Conservation (phyloP, 2,797 vertebrate genomes). For the Sternotherus odoratus region DNA sequence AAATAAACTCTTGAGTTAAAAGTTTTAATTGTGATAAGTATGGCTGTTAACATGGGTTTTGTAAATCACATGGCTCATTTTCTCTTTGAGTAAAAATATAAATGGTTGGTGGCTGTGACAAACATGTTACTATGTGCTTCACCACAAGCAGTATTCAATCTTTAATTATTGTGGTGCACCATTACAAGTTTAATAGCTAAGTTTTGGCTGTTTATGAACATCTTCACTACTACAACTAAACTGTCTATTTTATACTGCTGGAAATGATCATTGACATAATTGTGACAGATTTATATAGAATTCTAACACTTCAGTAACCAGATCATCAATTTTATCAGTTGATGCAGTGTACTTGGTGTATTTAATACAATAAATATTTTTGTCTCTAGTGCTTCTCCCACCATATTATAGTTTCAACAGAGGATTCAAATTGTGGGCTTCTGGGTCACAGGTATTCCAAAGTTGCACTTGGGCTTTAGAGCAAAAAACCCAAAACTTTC, state of each 20-base stretch:
- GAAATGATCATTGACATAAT: background rate
- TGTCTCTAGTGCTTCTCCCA: background rate
- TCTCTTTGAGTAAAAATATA: background rate
- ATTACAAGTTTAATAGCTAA: background rate
- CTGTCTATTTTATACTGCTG: background rate
- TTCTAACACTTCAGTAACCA: background rate
- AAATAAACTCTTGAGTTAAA: background rate
- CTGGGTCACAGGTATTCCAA: background rate
- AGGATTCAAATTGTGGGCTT: background rate
- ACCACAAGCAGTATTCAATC: background rate
- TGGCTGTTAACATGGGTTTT: background rate
- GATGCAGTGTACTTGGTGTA: background rate
- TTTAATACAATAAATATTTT: background rate
- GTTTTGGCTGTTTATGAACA: background rate
- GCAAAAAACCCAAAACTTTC: background rate
- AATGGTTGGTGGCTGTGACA: background rate
- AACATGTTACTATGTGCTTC: background rate
- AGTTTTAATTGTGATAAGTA: background rate
- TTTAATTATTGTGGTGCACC: background rate
- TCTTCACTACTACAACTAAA: background rate
- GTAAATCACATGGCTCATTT: background rate
- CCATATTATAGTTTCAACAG: background rate
- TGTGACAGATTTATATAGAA: background rate
- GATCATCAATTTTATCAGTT: background rate
- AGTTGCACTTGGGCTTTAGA: background rate